Evolutionary conservation across 2,797 vertebrate genomes (phyloP).

Genomic region (Anguilla megastoma): DNA sequence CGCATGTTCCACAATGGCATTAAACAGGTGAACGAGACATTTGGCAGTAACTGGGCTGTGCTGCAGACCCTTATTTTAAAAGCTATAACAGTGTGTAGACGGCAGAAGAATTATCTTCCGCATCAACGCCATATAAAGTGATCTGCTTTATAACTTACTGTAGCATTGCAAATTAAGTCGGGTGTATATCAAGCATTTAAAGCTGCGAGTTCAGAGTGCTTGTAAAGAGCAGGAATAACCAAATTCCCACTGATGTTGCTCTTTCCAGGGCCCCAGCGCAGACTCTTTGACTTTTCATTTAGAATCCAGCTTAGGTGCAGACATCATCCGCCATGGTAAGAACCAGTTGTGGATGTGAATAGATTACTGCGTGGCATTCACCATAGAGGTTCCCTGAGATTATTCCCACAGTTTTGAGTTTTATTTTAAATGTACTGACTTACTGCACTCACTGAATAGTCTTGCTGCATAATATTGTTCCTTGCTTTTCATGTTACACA

Average conservation of each 20-base stretch:
- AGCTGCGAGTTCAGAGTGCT: too few relatives aligned
- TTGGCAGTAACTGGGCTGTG: background rate
- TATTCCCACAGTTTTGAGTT: background rate
- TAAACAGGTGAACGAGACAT: background rate
- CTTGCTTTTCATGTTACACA: background rate
- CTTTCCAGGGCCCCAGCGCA: background rate
- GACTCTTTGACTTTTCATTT: background rate
- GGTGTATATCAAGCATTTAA: background rate
- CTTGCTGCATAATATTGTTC: background rate
- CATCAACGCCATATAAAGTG: background rate
- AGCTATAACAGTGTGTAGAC: background rate
- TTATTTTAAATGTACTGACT: background rate
- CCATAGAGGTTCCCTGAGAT: background rate
- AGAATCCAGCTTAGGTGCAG: background rate
- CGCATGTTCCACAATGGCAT: background rate
- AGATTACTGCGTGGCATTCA: background rate
- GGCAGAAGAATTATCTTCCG: background rate
- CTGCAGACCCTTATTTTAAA: background rate
- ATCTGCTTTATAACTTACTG: background rate
- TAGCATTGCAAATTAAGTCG: background rate
- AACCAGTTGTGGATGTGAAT: background rate
- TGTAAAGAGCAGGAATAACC: background rate
- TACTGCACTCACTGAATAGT: background rate
- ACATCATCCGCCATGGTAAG: background rate
- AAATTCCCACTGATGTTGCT: background rate